Conservation (phyloP, 2,888 invertebrate genomes). For the Sesia bembeciformis region DNA sequence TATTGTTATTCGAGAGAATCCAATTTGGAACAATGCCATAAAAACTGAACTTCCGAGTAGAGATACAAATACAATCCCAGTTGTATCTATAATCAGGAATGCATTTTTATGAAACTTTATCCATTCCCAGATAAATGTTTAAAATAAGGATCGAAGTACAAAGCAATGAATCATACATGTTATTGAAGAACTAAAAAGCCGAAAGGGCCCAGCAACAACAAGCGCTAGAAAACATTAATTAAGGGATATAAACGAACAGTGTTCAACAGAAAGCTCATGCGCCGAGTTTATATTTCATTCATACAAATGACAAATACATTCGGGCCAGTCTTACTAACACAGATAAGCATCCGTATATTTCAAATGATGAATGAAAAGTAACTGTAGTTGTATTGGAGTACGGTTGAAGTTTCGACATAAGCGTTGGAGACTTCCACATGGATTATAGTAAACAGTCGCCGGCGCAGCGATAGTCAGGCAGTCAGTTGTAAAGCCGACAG, state of each 20-base stretch:
- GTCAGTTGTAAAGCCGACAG: conserved; percentile 41
- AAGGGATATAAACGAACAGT: conserved; percentile 61
- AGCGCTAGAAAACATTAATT: conserved; percentile 59
- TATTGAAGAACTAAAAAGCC: neutral
- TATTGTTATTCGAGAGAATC: neutral
- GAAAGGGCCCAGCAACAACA: conserved; percentile 26
- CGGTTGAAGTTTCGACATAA: conserved; percentile 22
- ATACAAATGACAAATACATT: conserved; percentile 67
- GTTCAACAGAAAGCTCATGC: conserved; percentile 61
- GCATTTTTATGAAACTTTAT: neutral
- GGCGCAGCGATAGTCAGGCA: conserved; percentile 31
- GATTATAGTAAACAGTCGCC: conserved; percentile 66
- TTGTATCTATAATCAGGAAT: neutral
- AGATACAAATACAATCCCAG: neutral
- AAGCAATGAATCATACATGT: conserved; percentile 3
- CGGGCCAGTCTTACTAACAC: conserved; percentile 59
- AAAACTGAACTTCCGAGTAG: conserved; percentile 7
- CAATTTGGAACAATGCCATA: conserved; percentile 4
- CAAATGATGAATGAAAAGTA: conserved; percentile 12
- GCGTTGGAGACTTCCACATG: conserved; percentile 52
- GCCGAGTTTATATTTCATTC: conserved; percentile 67
- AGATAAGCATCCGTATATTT: conserved; percentile 36
- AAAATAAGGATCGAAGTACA: neutral
- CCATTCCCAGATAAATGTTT: neutral
- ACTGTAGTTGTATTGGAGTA: conserved; percentile 8